A percentile compares a stretch with the other conserved stretches of the same genome.
Conservation (phyloP, 2,888 invertebrate genomes). For the Orthosia gracilis region DNA sequence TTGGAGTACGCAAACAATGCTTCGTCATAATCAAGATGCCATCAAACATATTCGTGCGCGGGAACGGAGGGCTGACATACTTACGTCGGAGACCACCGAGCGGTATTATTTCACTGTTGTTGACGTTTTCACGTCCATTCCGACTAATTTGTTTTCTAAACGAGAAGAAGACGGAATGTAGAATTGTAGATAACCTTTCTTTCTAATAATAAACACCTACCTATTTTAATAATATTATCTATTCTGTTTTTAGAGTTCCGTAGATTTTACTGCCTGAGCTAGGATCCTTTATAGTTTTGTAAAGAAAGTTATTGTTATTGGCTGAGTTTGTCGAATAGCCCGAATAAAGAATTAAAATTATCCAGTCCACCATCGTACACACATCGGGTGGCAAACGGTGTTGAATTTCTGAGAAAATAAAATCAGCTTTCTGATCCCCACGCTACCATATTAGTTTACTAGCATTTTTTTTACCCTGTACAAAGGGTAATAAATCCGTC, state of each 20-base stretch:
- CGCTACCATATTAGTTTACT: constrained; percentile 87
- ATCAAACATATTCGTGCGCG: constrained; percentile 69
- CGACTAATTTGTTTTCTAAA: constrained; percentile 30
- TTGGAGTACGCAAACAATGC: constrained; percentile 88
- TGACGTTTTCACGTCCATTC: constrained; percentile 32
- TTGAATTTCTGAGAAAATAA: constrained; percentile 85
- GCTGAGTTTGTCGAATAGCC: constrained; percentile 59
- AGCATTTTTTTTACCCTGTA: constrained; percentile 75
- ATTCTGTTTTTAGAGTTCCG: not conserved
- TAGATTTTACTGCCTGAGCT: too few relatives aligned
- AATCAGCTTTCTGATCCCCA: constrained; percentile 83
- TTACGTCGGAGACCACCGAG: constrained; percentile 46
- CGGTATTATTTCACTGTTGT: constrained; percentile 46
- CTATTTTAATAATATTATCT: too few relatives aligned
- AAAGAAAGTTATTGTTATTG: constrained; percentile 19
- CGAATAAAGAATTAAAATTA: constrained; percentile 44
- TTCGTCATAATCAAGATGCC: constrained; percentile 84
- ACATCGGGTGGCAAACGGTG: constrained; percentile 70
- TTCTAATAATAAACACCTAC: constrained; percentile 1
- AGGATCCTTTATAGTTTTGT: not conserved
- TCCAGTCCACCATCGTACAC: constrained; percentile 56
- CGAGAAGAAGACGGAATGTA: not conserved
- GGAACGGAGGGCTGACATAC: constrained; percentile 60
- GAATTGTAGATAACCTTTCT: not conserved
- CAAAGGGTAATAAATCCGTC: constrained; percentile 72